Evolutionary conservation across 1,140 invertebrate genomes (phyloP).

Genomic region (Calliphora vicina): DNA sequence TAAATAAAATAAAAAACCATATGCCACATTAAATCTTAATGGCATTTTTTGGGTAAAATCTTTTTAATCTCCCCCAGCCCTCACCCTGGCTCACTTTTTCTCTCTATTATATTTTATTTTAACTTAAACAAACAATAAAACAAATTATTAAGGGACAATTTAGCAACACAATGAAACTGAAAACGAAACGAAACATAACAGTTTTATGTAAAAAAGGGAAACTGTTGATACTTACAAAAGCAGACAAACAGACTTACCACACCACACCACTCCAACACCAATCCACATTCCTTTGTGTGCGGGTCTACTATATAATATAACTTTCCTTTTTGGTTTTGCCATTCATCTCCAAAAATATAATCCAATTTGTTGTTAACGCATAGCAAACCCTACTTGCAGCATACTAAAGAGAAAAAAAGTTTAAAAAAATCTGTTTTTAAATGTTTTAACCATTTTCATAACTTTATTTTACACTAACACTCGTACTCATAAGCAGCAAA

Average conservation of each 20-base stretch:
- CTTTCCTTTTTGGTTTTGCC: background rate
- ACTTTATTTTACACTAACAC: background rate
- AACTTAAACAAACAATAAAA: conserved; percentile 1
- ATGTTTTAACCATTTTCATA: conserved; percentile 23
- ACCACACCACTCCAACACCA: background rate
- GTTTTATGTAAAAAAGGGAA: background rate
- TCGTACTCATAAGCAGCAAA: too few relatives aligned
- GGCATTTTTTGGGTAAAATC: background rate
- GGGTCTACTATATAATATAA: too few relatives aligned
- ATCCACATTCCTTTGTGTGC: too few relatives aligned
- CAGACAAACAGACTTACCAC: background rate
- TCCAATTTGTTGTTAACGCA: background rate
- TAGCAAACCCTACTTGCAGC: background rate
- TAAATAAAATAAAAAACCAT: conserved; percentile 16
- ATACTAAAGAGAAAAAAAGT: background rate
- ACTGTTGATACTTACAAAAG: conserved; percentile 3
- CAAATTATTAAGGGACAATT: conserved; percentile 14
- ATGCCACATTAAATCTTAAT: conserved; percentile 30
- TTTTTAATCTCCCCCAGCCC: background rate
- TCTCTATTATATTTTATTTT: background rate
- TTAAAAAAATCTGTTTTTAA: conserved; percentile 19
- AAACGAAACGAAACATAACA: background rate
- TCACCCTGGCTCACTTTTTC: background rate
- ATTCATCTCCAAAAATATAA: background rate
- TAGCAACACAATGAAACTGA: background rate